Conservation (phyloP, 2,797 vertebrate genomes). For the Oryzias sinensis region DNA sequence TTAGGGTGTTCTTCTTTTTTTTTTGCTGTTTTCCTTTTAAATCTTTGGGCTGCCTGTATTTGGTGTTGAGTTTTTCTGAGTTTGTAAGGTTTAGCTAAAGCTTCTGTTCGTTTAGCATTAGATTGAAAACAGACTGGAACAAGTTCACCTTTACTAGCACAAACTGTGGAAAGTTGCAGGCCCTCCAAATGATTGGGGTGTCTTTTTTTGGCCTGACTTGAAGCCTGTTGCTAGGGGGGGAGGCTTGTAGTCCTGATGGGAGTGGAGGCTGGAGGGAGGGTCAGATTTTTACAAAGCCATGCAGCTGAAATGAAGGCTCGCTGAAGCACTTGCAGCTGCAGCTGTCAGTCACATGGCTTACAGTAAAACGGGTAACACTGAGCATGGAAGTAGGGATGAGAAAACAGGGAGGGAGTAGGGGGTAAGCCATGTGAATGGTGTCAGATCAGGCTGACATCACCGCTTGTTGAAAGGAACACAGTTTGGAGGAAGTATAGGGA, state of each 20-base stretch:
- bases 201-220: conserved; percentile 82
- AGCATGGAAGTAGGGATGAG: conserved; percentile 51
- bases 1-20: background rate
- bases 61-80: background rate
- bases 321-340: conserved; percentile 73
- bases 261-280: conserved; percentile 67
- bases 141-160: conserved; percentile 55
- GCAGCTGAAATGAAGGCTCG: conserved; percentile 76
- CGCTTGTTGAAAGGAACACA: conserved; percentile 29
- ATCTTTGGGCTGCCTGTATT: background rate
- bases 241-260: conserved; percentile 45
- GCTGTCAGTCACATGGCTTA: conserved; percentile 79
- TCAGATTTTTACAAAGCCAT: conserved; percentile 75
- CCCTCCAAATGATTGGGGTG: conserved; percentile 51
- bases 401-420: conserved; percentile 36
- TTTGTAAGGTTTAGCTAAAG: background rate
- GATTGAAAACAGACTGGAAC: conserved; percentile 31
- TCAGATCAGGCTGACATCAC: conserved; percentile 67
- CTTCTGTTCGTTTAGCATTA: too few relatives aligned
- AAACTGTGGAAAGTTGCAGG: conserved; percentile 41
- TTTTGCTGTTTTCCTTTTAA: background rate
- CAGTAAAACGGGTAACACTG: conserved; percentile 66
- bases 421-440: conserved; percentile 30
- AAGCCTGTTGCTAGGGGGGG: conserved; percentile 79
- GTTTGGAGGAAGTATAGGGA: conserved; percentile 26